Evolutionary conservation across 2,888 invertebrate genomes (phyloP).

Genomic region (Geotrupes spiniger): DNA sequence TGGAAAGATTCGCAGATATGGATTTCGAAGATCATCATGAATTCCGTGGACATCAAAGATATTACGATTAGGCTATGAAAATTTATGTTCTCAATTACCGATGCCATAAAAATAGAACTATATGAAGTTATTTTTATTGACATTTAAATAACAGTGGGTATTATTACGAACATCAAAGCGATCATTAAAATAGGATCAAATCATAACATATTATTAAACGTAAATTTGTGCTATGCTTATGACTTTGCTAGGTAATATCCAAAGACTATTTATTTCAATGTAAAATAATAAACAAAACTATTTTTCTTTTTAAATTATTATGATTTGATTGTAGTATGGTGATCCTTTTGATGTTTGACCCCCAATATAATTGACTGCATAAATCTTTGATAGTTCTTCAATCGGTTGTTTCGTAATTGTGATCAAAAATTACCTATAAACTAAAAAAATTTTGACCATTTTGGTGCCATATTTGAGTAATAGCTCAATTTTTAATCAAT

Average conservation of each 20-base stretch:
- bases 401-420: conserved; percentile 50
- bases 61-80: conserved; percentile 40
- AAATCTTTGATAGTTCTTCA: conserved; percentile 44
- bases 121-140: conserved; percentile 1
- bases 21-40: conserved; percentile 48
- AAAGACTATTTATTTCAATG: no score
- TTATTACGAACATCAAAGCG: no score
- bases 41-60: conserved; percentile 44
- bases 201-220: no score
- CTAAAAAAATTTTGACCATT: conserved; percentile 48
- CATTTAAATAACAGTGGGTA: not conserved
- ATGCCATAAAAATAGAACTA: conserved; percentile 6
- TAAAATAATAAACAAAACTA: no score
- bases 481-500: conserved; percentile 50
- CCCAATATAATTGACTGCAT: conserved; percentile 11
- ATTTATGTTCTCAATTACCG: conserved; percentile 5
- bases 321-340: no score
- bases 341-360: no score
- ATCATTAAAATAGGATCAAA: no score
- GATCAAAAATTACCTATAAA: conserved; percentile 35
- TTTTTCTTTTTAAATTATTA: no score
- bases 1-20: conserved; percentile 49
- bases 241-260: no score
- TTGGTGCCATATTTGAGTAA: conserved; percentile 52
- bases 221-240: no score